These are phyloP conservation scores for Bambusicola thoracicus DNA, from an alignment of 2,113 vertebrate genomes.

Conservation along the genomic window DNA sequence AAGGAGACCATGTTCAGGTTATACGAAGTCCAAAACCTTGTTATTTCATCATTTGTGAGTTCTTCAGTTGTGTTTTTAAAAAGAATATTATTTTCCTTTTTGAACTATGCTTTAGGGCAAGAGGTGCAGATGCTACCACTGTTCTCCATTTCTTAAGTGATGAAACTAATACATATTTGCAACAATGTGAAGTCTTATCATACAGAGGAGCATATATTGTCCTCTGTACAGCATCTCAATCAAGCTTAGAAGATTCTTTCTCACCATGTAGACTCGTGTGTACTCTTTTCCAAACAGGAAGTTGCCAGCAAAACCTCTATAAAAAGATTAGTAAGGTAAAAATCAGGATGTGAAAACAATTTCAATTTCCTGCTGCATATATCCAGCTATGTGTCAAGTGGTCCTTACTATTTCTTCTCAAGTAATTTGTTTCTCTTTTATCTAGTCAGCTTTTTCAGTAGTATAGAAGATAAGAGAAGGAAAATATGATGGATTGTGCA, in stretches of 20 bases:
- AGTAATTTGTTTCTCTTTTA: not conserved
- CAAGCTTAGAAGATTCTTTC: not conserved
- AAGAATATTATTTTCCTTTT: not conserved
- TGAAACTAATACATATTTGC: not conserved
- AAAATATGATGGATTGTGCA: conserved; percentile 24
- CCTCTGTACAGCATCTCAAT: not conserved
- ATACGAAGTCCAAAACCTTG: not conserved
- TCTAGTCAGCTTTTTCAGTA: not conserved
- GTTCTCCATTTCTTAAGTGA: not conserved
- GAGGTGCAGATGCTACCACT: not conserved
- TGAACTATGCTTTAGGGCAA: not conserved
- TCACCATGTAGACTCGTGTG: not conserved
- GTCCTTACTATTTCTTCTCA: not conserved
- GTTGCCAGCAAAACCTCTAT: not conserved
- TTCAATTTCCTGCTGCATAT: not conserved
- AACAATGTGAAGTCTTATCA: not conserved
- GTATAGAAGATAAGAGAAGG: not conserved
- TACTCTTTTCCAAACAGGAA: not conserved
- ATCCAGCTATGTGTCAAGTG: not conserved
- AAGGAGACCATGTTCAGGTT: not conserved
- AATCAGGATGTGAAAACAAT: not conserved
- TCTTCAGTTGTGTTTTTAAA: not conserved
- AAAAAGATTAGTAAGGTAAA: not conserved
- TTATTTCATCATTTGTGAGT: not conserved
- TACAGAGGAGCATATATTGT: not conserved